These are phyloP conservation scores for Pogonomyrmex californicus DNA, from an alignment of 1,140 invertebrate genomes.

Conservation along the genomic window DNA sequence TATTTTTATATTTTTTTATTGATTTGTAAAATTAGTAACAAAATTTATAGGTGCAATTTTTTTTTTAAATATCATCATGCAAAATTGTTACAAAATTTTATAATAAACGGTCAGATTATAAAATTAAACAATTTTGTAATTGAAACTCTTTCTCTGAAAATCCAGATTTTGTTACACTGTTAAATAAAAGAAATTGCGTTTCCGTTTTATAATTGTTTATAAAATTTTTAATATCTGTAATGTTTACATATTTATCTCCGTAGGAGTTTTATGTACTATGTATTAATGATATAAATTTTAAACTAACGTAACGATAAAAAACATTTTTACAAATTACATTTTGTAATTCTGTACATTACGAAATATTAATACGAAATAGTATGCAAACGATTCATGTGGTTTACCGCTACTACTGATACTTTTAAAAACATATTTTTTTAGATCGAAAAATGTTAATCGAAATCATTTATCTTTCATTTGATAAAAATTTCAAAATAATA, in stretches of 20 bases:
- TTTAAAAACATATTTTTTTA: background rate
- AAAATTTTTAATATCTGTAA: slow-evolving; percentile 8
- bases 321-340: background rate
- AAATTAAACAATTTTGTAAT: background rate
- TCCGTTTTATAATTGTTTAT: slow-evolving; percentile 23
- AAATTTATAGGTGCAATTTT: slow-evolving; percentile 2
- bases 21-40: background rate
- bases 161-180: background rate
- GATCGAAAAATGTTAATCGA: background rate
- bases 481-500: background rate
- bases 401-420: background rate
- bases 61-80: too few species aligned
- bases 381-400: background rate
- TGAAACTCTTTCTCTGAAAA: slow-evolving; percentile 12
- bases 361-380: background rate
- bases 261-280: background rate
- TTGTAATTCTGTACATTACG: background rate
- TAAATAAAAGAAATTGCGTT: background rate
- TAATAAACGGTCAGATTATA: background rate
- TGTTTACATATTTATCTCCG: background rate
- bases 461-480: background rate
- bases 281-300: background rate
- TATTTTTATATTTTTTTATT: background rate
- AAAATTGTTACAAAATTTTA: slow-evolving; percentile 3
- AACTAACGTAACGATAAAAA: background rate